Percentiles rank a stretch among this genome's conserved stretches.
These are phyloP conservation scores for Myotis yumanensis DNA, from an alignment of 2,113 vertebrate genomes.

Conservation along the genomic window DNA sequence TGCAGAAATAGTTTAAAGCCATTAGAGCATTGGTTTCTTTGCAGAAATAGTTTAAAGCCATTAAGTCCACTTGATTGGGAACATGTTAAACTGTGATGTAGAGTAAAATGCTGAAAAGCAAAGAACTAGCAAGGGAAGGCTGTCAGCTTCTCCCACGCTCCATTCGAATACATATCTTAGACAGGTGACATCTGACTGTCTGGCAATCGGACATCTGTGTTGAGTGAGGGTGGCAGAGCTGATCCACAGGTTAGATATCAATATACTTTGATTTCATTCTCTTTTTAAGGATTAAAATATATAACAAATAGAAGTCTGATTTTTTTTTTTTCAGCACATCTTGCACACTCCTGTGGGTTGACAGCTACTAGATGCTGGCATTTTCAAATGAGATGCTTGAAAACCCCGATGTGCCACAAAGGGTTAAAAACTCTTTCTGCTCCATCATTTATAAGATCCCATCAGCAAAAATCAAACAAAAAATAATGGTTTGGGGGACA, in stretches of 20 bases:
- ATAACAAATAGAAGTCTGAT: neutral
- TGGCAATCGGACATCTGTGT: neutral
- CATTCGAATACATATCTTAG: neutral
- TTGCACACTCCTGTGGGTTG: neutral
- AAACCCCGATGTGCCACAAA: neutral
- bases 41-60: constrained; percentile 16
- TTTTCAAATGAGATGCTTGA: neutral
- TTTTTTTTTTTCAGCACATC: neutral
- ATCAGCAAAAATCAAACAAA: neutral
- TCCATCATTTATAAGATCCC: neutral
- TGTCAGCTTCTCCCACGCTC: neutral
- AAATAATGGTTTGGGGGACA: neutral
- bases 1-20: constrained; percentile 18
- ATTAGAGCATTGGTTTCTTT: neutral
- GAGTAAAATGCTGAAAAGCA: neutral
- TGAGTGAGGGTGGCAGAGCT: neutral
- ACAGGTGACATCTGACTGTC: neutral
- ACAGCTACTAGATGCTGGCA: neutral
- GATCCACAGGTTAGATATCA: neutral
- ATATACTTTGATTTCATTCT: neutral
- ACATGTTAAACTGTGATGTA: neutral
- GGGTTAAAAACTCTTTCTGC: constrained; percentile 23
- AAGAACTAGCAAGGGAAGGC: neutral
- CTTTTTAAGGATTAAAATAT: neutral
- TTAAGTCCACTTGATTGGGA: neutral